These are phyloP conservation scores for Sarcophaga bullata DNA, from an alignment of 1,140 invertebrate genomes.

Conservation along the genomic window DNA sequence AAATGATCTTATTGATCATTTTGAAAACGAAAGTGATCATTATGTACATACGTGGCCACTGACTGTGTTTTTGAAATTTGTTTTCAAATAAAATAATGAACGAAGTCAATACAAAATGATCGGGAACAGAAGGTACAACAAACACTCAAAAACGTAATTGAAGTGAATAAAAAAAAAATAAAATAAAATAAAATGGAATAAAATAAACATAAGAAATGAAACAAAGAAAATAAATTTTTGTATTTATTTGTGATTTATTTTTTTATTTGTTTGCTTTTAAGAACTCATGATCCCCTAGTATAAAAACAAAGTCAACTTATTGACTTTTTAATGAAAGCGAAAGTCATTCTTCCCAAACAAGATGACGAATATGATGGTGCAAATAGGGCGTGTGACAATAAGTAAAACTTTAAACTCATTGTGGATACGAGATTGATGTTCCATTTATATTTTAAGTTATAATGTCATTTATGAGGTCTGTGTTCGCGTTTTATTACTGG, in stretches of 20 bases:
- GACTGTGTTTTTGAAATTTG: too few relatives aligned
- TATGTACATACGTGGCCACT: not conserved
- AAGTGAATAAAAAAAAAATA: too few relatives aligned
- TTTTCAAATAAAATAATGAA: too few relatives aligned
- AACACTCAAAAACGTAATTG: too few relatives aligned
- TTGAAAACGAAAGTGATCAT: conserved; percentile 34
- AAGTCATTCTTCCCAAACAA: not conserved
- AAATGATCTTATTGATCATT: conserved; percentile 36
- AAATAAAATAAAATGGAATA: not conserved
- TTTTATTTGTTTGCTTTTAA: not conserved
- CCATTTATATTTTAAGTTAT: conserved; percentile 11
- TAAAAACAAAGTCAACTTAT: conserved; percentile 12
- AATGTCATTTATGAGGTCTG: conserved; percentile 28
- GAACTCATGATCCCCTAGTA: not conserved
- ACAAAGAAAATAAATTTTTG: not conserved
- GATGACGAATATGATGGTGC: too few relatives aligned
- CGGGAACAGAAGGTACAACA: too few relatives aligned
- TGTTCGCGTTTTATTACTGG: not conserved
- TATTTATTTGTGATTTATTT: not conserved
- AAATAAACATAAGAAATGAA: not conserved
- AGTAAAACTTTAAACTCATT: too few relatives aligned
- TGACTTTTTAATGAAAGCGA: not conserved
- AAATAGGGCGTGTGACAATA: too few relatives aligned
- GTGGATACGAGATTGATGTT: not conserved
- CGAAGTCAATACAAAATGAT: too few relatives aligned